Conservation (phyloP, 2,797 vertebrate genomes). For the Eurystomus glaucurus region DNA sequence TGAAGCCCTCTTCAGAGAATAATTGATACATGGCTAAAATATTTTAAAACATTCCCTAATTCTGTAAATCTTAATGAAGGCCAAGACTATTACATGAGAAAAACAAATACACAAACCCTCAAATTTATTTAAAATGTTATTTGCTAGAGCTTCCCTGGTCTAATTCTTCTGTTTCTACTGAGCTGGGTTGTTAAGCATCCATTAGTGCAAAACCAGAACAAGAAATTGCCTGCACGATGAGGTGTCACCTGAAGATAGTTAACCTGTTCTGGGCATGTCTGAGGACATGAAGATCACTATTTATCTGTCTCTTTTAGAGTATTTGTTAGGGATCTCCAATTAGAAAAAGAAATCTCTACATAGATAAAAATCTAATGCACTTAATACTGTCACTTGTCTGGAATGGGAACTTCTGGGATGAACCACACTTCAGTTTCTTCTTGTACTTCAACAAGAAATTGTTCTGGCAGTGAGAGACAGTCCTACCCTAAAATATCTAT, state of each 20-base stretch:
- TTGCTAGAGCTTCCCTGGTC: neutral
- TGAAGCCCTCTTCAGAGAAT: slow-evolving; percentile 63
- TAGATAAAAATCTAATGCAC: neutral
- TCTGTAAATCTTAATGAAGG: slow-evolving; percentile 23
- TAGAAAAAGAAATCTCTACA: neutral
- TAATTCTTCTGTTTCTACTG: neutral
- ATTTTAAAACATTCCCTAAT: neutral
- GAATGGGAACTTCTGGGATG: neutral
- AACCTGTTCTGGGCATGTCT: neutral
- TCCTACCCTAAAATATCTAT: neutral
- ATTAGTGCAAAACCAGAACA: neutral
- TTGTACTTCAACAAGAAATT: neutral
- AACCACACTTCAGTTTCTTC: neutral
- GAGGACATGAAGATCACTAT: neutral
- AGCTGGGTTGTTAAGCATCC: neutral
- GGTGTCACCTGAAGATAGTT: neutral
- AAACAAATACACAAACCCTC: neutral
- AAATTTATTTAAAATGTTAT: neutral
- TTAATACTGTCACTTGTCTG: neutral
- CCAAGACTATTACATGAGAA: neutral
- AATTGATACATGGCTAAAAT: slow-evolving; percentile 56
- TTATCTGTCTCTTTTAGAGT: neutral
- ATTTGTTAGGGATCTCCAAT: neutral
- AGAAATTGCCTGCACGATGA: neutral
- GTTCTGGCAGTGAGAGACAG: neutral